A percentile compares a stretch with the other conserved stretches of the same genome.
Evolutionary conservation across 2,113 vertebrate species (phyloP).

Genomic region (Phrynosoma platyrhinos): DNA sequence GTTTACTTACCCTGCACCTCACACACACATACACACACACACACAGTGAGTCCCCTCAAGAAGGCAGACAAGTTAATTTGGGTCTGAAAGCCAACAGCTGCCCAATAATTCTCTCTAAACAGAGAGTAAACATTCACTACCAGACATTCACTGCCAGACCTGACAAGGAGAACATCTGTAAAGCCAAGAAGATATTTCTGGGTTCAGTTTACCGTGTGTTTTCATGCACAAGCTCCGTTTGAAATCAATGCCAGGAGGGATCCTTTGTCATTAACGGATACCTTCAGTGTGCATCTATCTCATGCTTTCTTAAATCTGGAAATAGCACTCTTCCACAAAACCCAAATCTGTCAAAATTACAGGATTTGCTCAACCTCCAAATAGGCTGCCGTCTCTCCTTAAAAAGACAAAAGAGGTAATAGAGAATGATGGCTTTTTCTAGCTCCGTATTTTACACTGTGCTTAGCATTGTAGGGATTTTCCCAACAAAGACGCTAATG

Average conservation of each 20-base stretch:
- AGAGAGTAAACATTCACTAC: neutral
- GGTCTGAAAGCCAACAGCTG: neutral
- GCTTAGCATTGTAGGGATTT: neutral
- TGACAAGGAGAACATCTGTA: too few relatives aligned
- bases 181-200: neutral
- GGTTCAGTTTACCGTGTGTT: neutral
- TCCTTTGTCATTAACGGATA: neutral
- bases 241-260: neutral
- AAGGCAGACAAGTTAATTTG: neutral
- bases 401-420: neutral
- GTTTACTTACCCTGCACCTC: too few relatives aligned
- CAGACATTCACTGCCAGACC: neutral
- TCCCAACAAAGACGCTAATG: neutral
- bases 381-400: neutral
- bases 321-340: neutral
- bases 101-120: neutral
- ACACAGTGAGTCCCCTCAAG: neutral
- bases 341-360: neutral
- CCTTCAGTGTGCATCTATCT: neutral
- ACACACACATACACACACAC: neutral
- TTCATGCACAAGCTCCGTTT: neutral
- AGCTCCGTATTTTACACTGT: too few relatives aligned
- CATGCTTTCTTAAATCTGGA: neutral
- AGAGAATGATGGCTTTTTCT: too few relatives aligned
- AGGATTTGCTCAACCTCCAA: neutral